A percentile compares a stretch with the other conserved stretches of the same genome.
These are phyloP conservation scores for Thumatha senex DNA, from an alignment of 2,888 invertebrate species.

Conservation along the genomic window DNA sequence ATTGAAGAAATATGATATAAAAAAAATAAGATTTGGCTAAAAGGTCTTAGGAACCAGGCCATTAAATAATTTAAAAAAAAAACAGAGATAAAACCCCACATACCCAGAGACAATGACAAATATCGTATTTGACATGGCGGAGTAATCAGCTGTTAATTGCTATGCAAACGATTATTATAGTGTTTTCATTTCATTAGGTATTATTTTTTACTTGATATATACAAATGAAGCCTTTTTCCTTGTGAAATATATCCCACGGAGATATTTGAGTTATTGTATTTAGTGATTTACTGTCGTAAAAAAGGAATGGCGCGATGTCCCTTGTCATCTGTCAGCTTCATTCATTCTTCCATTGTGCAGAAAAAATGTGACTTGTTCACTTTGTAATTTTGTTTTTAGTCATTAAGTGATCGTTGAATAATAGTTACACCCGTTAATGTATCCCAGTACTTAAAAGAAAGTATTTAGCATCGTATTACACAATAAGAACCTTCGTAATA, in stretches of 20 bases:
- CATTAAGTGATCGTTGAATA: slow-evolving; percentile 62
- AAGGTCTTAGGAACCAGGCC: no score
- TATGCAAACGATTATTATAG: slow-evolving; percentile 63
- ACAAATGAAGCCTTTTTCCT: slow-evolving; percentile 35
- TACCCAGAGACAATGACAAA: slow-evolving; percentile 31
- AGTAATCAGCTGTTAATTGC: slow-evolving; percentile 81
- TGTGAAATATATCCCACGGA: slow-evolving; percentile 8
- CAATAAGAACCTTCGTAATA: slow-evolving; percentile 33
- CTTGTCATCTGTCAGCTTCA: slow-evolving; percentile 78
- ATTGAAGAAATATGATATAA: no score
- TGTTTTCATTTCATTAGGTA: slow-evolving; percentile 41
- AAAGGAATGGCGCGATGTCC: slow-evolving; percentile 78
- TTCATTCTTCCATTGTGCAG: slow-evolving; percentile 81
- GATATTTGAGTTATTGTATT: slow-evolving; percentile 27
- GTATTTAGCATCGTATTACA: slow-evolving; percentile 43
- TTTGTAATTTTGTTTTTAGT: slow-evolving; percentile 71
- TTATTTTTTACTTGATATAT: slow-evolving; percentile 27
- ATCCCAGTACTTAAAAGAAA: slow-evolving; percentile 48
- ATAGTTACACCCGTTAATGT: slow-evolving; percentile 54
- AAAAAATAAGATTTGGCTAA: no score
- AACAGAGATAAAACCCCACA: neutral
- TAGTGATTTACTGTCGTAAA: slow-evolving; percentile 35
- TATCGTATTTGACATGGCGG: slow-evolving; percentile 70
- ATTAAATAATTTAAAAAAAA: no score
- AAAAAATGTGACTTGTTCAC: slow-evolving; percentile 80